A percentile compares a stretch with the other conserved stretches of the same genome.
Evolutionary conservation across 2,888 invertebrate genomes (phyloP).

Genomic region (Elysia crispata): DNA sequence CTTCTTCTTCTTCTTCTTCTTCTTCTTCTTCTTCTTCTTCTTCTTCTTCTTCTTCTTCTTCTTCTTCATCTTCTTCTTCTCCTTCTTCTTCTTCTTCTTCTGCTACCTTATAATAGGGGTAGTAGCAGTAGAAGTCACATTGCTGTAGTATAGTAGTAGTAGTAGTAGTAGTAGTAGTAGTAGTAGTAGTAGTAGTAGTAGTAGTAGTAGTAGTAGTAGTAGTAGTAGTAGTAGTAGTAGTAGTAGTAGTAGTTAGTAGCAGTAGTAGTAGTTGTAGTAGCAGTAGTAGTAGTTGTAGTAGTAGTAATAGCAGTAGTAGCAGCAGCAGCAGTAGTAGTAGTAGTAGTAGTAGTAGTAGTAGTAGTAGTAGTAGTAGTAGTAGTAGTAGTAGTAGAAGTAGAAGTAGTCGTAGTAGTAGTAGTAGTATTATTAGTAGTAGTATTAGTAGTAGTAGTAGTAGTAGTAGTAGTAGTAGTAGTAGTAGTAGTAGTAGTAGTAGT

Average conservation of each 20-base stretch:
- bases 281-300: too few species aligned
- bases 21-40: too few species aligned
- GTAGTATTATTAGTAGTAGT: constrained; percentile 36
- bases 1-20: too few species aligned
- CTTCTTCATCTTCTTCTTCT: too few species aligned
- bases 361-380: too few species aligned
- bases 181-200: neutral
- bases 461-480: constrained; percentile 10
- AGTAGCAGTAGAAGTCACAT: neutral
- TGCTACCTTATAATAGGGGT: neutral
- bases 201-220: neutral
- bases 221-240: neutral
- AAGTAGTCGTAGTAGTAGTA: constrained; percentile 23
- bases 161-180: constrained; percentile 9
- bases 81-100: too few species aligned
- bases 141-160: too few species aligned
- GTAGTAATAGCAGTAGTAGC: neutral
- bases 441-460: constrained; percentile 37
- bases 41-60: too few species aligned
- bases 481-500: constrained; percentile 17
- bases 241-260: too few species aligned
- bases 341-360: neutral
- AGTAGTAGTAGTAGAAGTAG: neutral
- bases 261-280: too few species aligned
- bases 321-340: neutral